Evolutionary conservation across 23 tunicate genomes (phyloP).

Genomic region (Aplidium turbinatum): DNA sequence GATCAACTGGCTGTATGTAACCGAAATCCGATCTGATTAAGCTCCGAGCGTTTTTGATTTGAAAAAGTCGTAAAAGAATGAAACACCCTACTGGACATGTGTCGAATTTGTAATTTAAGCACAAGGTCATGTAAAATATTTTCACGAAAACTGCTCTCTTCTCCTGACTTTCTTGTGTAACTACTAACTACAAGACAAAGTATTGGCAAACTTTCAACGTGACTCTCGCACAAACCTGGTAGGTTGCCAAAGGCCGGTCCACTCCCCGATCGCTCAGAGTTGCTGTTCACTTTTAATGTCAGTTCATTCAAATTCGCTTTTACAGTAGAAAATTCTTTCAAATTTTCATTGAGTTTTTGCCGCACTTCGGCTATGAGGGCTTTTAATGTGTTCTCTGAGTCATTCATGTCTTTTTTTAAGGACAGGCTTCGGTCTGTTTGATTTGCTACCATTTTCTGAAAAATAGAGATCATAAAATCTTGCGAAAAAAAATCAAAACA

Average conservation of each 20-base stretch:
- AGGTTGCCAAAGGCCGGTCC: not conserved
- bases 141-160: no score
- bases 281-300: conserved; percentile 33
- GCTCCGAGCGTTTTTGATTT: no score
- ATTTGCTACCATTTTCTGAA: conserved; percentile 72
- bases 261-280: not conserved
- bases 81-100: no score
- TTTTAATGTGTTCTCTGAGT: conserved; percentile 16
- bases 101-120: no score
- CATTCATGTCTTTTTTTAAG: conserved; percentile 47
- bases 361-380: not conserved
- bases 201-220: no score
- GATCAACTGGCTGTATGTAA: no score
- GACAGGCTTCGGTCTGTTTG: conserved; percentile 48
- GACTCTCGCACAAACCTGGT: conserved; percentile 27
- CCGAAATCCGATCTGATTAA: no score
- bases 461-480: not conserved
- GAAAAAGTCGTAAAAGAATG: no score
- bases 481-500: not conserved
- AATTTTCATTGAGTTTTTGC: conserved; percentile 19
- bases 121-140: no score
- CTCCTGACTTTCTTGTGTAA: no score
- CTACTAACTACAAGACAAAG: no score
- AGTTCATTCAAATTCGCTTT: conserved; percentile 33
- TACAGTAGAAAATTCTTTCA: not conserved